Conservation (phyloP, 2,113 vertebrate species). For the Ammodytes dubius region DNA sequence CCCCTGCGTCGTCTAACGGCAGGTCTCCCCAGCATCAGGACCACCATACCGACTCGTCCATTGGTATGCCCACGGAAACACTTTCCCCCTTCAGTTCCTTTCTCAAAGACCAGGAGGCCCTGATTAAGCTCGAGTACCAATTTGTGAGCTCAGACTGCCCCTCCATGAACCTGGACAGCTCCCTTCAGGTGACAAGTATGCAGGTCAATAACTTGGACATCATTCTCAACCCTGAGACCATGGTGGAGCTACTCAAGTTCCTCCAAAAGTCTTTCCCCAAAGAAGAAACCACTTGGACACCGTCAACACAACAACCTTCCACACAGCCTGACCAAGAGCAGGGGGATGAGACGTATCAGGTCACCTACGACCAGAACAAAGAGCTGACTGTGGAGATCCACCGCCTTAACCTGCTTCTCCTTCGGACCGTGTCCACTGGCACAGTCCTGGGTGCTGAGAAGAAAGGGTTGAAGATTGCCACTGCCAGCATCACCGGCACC, state of each 20-base stretch:
- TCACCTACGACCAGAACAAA: conserved; percentile 93
- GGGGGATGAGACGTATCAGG: conserved; percentile 87
- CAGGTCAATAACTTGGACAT: conserved; percentile 98
- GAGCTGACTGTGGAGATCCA: conserved; percentile 97
- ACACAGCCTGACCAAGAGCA: conserved; percentile 77
- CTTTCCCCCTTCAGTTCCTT: conserved; percentile 71
- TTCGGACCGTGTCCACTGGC: conserved; percentile 89
- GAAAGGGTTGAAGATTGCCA: conserved; percentile 95
- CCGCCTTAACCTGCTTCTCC: conserved; percentile 93
- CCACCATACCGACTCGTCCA: conserved; percentile 36
- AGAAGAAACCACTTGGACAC: conserved; percentile 87
- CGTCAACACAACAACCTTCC: conserved; percentile 82
- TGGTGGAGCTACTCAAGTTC: conserved; percentile 96
- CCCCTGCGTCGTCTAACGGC: conserved; percentile 82
- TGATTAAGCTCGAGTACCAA: conserved; percentile 97
- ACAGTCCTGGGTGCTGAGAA: conserved; percentile 89
- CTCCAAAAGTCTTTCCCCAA: conserved; percentile 98
- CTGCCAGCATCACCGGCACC: conserved; percentile 93
- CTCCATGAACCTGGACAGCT: conserved; percentile 95
- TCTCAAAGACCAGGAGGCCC: conserved; percentile 90
- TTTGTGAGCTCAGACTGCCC: conserved; percentile 98
- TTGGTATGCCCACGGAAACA: conserved; percentile 62
- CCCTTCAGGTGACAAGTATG: conserved; percentile 92
- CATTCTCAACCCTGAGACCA: conserved; percentile 97
- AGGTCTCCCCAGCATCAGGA: conserved; percentile 63